These are phyloP conservation scores for Leptobrachium ailaonicum DNA, from an alignment of 2,113 vertebrate species.

Conservation along the genomic window DNA sequence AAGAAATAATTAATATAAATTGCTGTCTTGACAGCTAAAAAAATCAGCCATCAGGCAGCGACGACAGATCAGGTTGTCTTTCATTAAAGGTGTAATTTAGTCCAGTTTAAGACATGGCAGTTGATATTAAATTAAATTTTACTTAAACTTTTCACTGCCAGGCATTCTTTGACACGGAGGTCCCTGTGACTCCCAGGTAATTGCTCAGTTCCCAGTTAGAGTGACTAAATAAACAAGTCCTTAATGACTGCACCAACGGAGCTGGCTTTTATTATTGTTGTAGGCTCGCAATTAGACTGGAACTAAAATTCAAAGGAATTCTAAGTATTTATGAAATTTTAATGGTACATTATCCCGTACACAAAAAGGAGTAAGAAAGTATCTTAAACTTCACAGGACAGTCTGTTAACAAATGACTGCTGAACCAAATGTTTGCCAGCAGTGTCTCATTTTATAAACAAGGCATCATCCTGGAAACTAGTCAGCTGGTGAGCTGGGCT, in stretches of 20 bases:
- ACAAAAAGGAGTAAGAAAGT: too few relatives aligned
- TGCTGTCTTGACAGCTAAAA: not conserved
- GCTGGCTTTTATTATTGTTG: not conserved
- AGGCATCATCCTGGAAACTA: too few relatives aligned
- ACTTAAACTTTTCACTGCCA: not conserved
- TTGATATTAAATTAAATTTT: not conserved
- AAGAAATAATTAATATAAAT: not conserved
- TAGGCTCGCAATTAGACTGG: too few relatives aligned
- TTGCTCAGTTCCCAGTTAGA: not conserved
- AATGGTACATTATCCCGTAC: too few relatives aligned
- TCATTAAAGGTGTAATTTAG: not conserved
- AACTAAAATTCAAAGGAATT: too few relatives aligned
- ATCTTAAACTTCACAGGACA: too few relatives aligned
- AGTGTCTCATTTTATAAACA: too few relatives aligned
- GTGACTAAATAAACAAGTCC: not conserved
- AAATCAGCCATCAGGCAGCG: not conserved
- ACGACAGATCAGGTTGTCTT: not conserved
- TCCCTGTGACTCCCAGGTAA: not conserved
- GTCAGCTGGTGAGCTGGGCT: too few relatives aligned
- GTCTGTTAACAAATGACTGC: too few relatives aligned
- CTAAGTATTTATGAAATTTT: too few relatives aligned
- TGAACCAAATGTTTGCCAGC: too few relatives aligned
- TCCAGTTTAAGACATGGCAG: not conserved
- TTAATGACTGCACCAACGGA: not conserved
- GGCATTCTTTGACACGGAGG: not conserved